Conservation (phyloP, 2,113 vertebrate species). For the Ahaetulla prasina region DNA sequence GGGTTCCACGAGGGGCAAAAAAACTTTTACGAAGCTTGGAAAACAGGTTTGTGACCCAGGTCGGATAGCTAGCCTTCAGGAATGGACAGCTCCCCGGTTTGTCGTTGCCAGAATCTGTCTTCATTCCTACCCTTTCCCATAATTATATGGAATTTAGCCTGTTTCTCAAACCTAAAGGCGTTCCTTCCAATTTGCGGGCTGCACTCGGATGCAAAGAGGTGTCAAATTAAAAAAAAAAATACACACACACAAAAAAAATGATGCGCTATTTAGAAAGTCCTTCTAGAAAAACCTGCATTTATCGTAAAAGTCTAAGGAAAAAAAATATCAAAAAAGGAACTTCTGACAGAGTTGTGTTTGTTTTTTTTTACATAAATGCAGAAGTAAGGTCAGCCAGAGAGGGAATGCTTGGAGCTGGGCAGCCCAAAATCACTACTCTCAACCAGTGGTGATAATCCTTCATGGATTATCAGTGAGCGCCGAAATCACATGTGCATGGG, state of each 20-base stretch:
- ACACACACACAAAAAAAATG: too few relatives aligned
- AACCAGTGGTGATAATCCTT: too few relatives aligned
- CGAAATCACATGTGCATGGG: too few relatives aligned
- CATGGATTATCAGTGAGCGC: too few relatives aligned
- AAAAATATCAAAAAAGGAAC: too few relatives aligned
- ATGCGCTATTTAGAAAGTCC: neutral
- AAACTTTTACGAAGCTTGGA: neutral
- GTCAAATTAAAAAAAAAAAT: neutral
- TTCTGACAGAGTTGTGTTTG: too few relatives aligned
- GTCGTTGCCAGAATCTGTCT: neutral
- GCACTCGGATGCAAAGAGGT: neutral
- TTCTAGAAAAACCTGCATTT: too few relatives aligned
- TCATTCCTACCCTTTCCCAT: neutral
- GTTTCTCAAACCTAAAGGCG: neutral
- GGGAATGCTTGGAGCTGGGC: too few relatives aligned
- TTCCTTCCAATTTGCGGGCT: neutral
- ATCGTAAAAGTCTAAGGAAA: too few relatives aligned
- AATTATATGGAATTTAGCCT: neutral
- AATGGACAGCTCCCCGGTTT: neutral
- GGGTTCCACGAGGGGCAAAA: neutral
- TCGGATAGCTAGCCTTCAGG: neutral
- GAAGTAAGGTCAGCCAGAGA: too few relatives aligned
- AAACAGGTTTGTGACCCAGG: neutral
- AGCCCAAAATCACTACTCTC: too few relatives aligned
- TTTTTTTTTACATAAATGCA: too few relatives aligned